Conservation (phyloP, 2,113 vertebrate species). For the Colistium nudipinnis region DNA sequence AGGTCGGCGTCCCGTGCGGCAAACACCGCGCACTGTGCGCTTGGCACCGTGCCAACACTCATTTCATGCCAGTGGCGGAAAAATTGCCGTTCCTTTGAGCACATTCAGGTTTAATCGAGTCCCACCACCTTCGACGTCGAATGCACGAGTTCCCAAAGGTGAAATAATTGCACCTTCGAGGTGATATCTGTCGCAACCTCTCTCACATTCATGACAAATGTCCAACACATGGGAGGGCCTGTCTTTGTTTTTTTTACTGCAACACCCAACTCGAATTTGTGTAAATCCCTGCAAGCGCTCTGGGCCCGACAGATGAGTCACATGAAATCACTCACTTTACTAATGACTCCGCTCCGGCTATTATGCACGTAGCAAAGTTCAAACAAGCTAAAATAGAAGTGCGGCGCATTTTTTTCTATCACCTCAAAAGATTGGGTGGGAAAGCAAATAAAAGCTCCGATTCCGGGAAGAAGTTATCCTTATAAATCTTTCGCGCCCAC, state of each 20-base stretch:
- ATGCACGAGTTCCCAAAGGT: not conserved
- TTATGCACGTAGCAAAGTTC: conserved; percentile 13
- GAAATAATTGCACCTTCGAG: not conserved
- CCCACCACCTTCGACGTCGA: not conserved
- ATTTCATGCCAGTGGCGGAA: not conserved
- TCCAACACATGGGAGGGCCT: not conserved
- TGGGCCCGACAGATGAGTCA: conserved; percentile 30
- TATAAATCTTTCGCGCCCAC: conserved; percentile 54
- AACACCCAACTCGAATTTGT: not conserved
- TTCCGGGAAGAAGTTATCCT: conserved; percentile 59
- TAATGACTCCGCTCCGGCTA: conserved; percentile 27
- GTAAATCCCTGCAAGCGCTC: not conserved
- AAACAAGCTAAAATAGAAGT: conserved; percentile 36
- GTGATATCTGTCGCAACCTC: not conserved
- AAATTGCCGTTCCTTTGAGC: not conserved
- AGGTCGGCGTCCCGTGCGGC: not conserved
- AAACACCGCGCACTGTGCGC: not conserved
- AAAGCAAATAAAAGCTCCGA: conserved; percentile 64
- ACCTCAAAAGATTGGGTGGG: conserved; percentile 53
- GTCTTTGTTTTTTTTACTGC: not conserved
- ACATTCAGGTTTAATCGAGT: not conserved
- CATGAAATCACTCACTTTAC: conserved; percentile 34
- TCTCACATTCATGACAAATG: not conserved
- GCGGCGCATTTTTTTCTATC: conserved; percentile 57
- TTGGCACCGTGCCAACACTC: not conserved